These are phyloP conservation scores for Peromyscus polionotus DNA, from an alignment of 2,113 vertebrate species.

Conservation along the genomic window DNA sequence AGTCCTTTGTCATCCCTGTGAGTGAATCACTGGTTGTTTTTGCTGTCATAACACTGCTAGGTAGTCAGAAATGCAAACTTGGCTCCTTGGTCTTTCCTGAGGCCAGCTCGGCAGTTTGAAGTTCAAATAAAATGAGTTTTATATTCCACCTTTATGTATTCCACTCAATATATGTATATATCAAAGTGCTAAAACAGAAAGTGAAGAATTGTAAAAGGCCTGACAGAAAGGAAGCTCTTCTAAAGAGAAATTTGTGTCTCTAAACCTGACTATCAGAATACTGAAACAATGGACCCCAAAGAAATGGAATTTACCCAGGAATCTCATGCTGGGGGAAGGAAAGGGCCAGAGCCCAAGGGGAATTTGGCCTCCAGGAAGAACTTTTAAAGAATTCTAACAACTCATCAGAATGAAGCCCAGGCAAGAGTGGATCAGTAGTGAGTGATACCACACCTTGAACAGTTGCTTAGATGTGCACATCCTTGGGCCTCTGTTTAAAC, in stretches of 20 bases:
- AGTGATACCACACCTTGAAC: not conserved
- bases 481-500: not conserved
- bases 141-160: no score
- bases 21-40: not conserved
- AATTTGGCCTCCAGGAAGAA: not conserved
- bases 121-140: no score
- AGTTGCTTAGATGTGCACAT: no score
- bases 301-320: not conserved
- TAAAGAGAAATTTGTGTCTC: not conserved
- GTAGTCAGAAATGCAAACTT: not conserved
- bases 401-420: not conserved
- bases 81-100: not conserved
- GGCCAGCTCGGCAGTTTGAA: no score
- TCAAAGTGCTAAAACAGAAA: not conserved
- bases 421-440: no score
- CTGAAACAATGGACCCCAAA: not conserved
- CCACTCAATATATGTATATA: no score
- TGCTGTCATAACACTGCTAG: not conserved
- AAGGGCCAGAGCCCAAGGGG: not conserved
- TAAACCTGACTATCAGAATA: not conserved
- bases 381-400: not conserved
- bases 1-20: not conserved
- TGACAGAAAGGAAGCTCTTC: not conserved
- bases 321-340: not conserved
- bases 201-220: not conserved